Percentiles rank a stretch among this genome's conserved stretches.
Evolutionary conservation across 2,797 vertebrate species (phyloP).

Genomic region (Propithecus deckenii): DNA sequence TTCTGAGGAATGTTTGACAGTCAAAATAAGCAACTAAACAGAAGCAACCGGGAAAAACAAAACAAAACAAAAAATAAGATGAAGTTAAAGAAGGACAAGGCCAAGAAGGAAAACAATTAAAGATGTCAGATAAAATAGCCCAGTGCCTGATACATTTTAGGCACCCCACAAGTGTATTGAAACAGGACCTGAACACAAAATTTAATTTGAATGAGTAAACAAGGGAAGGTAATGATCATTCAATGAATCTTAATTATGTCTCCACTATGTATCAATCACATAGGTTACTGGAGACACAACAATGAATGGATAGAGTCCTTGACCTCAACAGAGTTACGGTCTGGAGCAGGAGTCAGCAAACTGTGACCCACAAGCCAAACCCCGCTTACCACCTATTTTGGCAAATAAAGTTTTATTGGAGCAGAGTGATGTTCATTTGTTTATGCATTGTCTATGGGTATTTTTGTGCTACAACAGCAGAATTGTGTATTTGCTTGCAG

Average conservation of each 20-base stretch:
- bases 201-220: background rate
- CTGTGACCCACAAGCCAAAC: background rate
- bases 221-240: background rate
- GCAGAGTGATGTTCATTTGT: background rate
- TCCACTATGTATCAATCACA: background rate
- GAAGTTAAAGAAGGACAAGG: slow-evolving; percentile 2
- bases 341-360: background rate
- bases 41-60: background rate
- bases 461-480: background rate
- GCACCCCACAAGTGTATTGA: background rate
- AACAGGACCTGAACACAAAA: background rate
- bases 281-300: background rate
- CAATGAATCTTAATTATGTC: background rate
- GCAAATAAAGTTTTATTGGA: slow-evolving; percentile 37
- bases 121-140: background rate
- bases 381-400: background rate
- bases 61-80: background rate
- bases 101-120: background rate
- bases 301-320: background rate
- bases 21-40: slow-evolving; percentile 60
- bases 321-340: background rate
- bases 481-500: background rate
- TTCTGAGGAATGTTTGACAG: slow-evolving; percentile 35
- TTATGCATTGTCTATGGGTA: background rate
- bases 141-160: background rate